Evolutionary conservation across 2,888 invertebrate species (phyloP).

Genomic region (Tetragonula carbonaria): DNA sequence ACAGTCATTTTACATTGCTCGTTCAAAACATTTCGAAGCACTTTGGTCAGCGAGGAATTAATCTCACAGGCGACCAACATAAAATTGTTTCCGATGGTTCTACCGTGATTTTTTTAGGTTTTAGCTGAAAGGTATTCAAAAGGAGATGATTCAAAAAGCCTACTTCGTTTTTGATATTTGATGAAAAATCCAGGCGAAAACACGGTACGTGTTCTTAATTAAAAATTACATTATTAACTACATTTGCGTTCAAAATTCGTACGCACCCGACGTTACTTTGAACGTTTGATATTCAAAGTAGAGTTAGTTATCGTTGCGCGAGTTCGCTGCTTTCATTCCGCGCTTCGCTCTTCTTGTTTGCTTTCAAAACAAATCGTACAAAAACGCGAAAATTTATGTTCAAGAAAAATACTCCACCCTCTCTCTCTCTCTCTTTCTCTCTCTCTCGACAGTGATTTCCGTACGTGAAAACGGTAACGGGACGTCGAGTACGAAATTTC

Average conservation of each 20-base stretch:
- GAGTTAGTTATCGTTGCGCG: not conserved
- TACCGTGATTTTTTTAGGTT: too few species aligned
- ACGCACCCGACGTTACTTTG: not conserved
- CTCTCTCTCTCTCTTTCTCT: not conserved
- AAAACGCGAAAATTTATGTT: not conserved
- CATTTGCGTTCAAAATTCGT: not conserved
- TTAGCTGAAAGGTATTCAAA: not conserved
- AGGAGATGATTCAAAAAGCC: too few species aligned
- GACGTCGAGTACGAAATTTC: not conserved
- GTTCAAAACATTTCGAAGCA: too few species aligned
- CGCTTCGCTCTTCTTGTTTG: not conserved
- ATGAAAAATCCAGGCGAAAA: not conserved
- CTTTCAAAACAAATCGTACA: not conserved
- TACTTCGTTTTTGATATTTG: too few species aligned
- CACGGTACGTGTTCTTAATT: not conserved
- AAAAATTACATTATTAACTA: not conserved
- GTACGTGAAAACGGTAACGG: not conserved
- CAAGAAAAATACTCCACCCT: not conserved
- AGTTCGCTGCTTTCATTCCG: not conserved
- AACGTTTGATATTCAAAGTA: constrained; percentile 13
- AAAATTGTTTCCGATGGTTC: not conserved
- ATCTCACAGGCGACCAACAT: too few species aligned
- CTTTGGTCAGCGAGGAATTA: too few species aligned
- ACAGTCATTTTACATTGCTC: too few species aligned
- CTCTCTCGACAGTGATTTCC: not conserved